phyloP scores from a whole-genome alignment of 2,888 invertebrate species.

The Eudemis profundana region DNA sequence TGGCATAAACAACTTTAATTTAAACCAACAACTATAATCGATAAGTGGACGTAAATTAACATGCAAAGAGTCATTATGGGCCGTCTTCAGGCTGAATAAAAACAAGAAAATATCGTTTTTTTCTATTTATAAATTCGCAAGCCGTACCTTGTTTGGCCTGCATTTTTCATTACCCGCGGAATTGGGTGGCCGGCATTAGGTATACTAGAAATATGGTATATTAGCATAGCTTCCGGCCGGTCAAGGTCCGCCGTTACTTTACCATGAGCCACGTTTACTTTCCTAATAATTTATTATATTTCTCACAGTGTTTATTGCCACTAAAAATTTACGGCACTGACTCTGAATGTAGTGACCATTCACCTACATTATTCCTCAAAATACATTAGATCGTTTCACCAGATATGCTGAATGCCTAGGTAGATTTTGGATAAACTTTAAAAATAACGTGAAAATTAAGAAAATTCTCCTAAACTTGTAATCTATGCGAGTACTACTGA shows the following conservation, averaged over 20 bases:
- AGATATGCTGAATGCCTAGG: slow-evolving; percentile 20
- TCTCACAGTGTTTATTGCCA: slow-evolving; percentile 33
- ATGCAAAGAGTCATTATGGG: neutral
- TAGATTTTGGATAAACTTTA: too few relatives aligned
- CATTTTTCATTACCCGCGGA: slow-evolving; percentile 24
- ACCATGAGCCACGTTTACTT: slow-evolving; percentile 38
- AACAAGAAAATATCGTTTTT: neutral
- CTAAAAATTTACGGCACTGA: slow-evolving; percentile 27
- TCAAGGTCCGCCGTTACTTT: slow-evolving; percentile 59
- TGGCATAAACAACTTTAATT: neutral
- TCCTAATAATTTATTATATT: slow-evolving; percentile 33
- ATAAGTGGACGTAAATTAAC: slow-evolving; percentile 5
- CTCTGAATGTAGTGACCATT: slow-evolving; percentile 32
- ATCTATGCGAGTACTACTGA: too few relatives aligned
- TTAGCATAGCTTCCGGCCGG: slow-evolving; percentile 56
- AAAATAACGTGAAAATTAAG: too few relatives aligned
- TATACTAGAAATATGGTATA: slow-evolving; percentile 29
- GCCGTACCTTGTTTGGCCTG: slow-evolving; percentile 10
- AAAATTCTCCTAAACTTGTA: too few relatives aligned
- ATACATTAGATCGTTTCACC: neutral
- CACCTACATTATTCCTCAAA: slow-evolving; percentile 1
- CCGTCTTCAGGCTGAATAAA: slow-evolving; percentile 4
- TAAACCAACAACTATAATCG: neutral
- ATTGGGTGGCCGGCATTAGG: slow-evolving; percentile 10
- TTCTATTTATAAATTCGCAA: slow-evolving; percentile 5